Evolutionary conservation across 1,140 invertebrate genomes (phyloP).

Genomic region (Pogonus chalceus): DNA sequence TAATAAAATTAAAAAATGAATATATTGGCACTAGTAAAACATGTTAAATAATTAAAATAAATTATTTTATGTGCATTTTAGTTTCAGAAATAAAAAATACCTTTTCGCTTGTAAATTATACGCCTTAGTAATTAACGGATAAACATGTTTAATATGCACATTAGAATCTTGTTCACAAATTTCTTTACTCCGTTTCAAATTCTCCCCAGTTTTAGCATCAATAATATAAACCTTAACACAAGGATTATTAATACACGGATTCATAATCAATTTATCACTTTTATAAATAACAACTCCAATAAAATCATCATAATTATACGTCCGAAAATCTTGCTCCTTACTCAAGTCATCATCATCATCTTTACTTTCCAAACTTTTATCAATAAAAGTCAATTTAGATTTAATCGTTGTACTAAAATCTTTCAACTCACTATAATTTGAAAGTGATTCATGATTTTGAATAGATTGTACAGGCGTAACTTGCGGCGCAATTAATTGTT

Average conservation of each 20-base stretch:
- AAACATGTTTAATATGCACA: constrained; percentile 7
- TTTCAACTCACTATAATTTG: too few relatives aligned
- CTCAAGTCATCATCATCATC: too few relatives aligned
- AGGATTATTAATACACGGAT: background rate
- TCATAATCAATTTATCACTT: background rate
- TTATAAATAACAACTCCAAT: constrained; percentile 1
- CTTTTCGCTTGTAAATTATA: constrained; percentile 17
- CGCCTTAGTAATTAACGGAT: constrained; percentile 12
- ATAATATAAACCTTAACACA: constrained; percentile 16
- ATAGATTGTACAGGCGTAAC: too few relatives aligned
- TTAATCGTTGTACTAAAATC: too few relatives aligned
- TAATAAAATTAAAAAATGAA: background rate
- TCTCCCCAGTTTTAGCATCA: constrained; percentile 12
- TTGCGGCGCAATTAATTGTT: too few relatives aligned
- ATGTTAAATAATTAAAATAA: background rate
- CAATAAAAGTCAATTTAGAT: too few relatives aligned
- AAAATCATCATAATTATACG: constrained; percentile 1
- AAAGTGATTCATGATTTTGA: too few relatives aligned
- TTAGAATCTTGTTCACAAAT: background rate
- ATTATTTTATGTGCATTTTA: constrained; percentile 1
- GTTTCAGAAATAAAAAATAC: constrained; percentile 13
- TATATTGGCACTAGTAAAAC: background rate
- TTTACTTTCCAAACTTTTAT: too few relatives aligned
- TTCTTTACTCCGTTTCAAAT: background rate
- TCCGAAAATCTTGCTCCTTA: too few relatives aligned